Evolutionary conservation across 2,797 vertebrate genomes (phyloP), one percentile per base, ranked within the genome.

Genomic region (Protonibea diacanthus): DNA sequence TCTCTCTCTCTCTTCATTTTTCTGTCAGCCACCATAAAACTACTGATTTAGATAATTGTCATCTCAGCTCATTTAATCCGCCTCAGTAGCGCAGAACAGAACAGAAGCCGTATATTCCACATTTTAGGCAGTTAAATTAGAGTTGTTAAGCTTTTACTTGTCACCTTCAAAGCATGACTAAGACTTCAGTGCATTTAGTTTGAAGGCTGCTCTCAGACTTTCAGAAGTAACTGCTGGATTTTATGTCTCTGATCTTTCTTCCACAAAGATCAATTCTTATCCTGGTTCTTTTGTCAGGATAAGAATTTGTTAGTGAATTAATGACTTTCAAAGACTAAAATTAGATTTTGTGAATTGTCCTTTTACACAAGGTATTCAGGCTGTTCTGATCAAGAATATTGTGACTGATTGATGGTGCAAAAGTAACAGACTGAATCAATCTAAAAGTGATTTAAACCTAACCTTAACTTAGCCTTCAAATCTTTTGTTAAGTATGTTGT

Each of bases 291-390:
- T 4, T 59, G 59, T 45, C 27, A 33, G 25, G 5, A 40, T 25
- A n/a, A 73, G n/a, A 13, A 21, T 38, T 8, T 38, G 42, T 44
- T 27, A 49, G 44, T 51, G n/a, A 71, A 40, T 25, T 25, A 71
- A 1, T 49, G 6, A 45, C 9, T 0, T 23, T 14, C 4, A 1
- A 25, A 25, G 15, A n/a, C 20, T 25, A 2, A 45, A 5, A 44
- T 44, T 40, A 11, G 15, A 66, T 25, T 25, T 23, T 44, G n/a
- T 60, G 7, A 60, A 42, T n/a, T 60, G 33, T 23, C 20, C 59
- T 20, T 27, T 45, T 23, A 42, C 1, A 6, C n/a, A n/a, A 20
- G 15, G 15, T 1, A 27, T 27, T 49, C 12, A 14, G 10, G 3
- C 10, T 69, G 47, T 49, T 21, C 15, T 2, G 33, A 48, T 51